A percentile compares a stretch with the other conserved stretches of the same genome.
These are phyloP conservation scores for Hylaeus volcanicus DNA, from an alignment of 1,140 invertebrate species.

Conservation along the genomic window DNA sequence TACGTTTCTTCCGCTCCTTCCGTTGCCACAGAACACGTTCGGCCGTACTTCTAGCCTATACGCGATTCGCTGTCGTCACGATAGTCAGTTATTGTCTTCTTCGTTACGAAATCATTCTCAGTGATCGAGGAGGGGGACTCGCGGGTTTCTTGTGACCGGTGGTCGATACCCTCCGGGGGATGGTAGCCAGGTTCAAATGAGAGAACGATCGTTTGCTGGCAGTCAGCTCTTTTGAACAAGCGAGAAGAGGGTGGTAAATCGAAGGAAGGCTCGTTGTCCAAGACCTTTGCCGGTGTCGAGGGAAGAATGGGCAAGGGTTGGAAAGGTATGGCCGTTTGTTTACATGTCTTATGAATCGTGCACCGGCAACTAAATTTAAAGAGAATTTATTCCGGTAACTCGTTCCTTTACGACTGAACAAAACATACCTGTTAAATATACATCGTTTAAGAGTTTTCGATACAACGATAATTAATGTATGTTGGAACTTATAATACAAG, in stretches of 20 bases:
- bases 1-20: too few relatives aligned
- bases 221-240: background rate
- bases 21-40: too few relatives aligned
- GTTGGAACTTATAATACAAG: too few relatives aligned
- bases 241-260: background rate
- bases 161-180: slow-evolving; percentile 12
- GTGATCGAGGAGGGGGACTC: background rate
- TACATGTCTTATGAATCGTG: too few relatives aligned
- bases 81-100: slow-evolving; percentile 2
- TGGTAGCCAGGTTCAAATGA: slow-evolving; percentile 5
- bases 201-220: background rate
- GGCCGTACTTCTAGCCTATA: too few relatives aligned
- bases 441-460: too few relatives aligned
- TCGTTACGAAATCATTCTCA: background rate
- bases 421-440: too few relatives aligned
- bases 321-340: slow-evolving; percentile 65
- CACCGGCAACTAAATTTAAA: too few relatives aligned
- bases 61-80: background rate
- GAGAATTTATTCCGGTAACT: too few relatives aligned
- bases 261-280: background rate
- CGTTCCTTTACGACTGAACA: too few relatives aligned
- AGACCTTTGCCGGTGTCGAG: background rate
- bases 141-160: slow-evolving; percentile 9
- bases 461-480: too few relatives aligned
- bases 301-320: slow-evolving; percentile 69